Evolutionary conservation across 2,888 invertebrate species (phyloP), one percentile per base, ranked within the genome.

Genomic region (Ochropacha duplaris): DNA sequence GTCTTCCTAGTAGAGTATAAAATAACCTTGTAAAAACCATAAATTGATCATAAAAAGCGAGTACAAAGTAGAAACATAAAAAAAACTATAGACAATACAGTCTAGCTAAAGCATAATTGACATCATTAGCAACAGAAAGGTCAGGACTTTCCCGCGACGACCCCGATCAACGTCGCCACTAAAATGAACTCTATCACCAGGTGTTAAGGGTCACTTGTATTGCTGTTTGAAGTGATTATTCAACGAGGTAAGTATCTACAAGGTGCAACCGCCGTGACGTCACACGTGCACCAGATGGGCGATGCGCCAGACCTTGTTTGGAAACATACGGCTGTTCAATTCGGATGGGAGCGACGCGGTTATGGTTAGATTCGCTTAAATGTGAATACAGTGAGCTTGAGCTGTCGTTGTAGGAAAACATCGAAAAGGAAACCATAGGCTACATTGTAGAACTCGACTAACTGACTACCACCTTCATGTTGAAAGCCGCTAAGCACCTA

Each of bases 221-320:
- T 19, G 19, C 8, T 44, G 19, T 19, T 44, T 44, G 19, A 39
- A n/a, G 14, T 44, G 44, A 44, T 44, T 44, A 44, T 44, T 44
- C 6, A 36, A 36, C 36, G 16, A 39, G 39, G 39, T 16, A 39
- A 2, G 36, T 14, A 34, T 14, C 9, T n/a, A 9, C 71, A 76
- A 74, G 72, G 76, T 78, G 80, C 64, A 71, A 66, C 61, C 34
- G 60, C 49, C 57, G 65, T 72, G 72, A 78, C 80, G 74, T 74
- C 71, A 77, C 39, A 12, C 28, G 22, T 50, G 44, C 58, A 61
- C 65, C 77, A 73, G 72, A 73, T 74, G 72, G 66, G 60, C 51
- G 60, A 54, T 54, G 57, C 51, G 52, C 52, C 52, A 14, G 52
- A 19, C 34, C 52, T 12, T 50, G 28, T 22, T 11, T 26, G 8